Conservation (phyloP, 2,113 vertebrate species). For the Neolamprologus caudopunctatus region DNA sequence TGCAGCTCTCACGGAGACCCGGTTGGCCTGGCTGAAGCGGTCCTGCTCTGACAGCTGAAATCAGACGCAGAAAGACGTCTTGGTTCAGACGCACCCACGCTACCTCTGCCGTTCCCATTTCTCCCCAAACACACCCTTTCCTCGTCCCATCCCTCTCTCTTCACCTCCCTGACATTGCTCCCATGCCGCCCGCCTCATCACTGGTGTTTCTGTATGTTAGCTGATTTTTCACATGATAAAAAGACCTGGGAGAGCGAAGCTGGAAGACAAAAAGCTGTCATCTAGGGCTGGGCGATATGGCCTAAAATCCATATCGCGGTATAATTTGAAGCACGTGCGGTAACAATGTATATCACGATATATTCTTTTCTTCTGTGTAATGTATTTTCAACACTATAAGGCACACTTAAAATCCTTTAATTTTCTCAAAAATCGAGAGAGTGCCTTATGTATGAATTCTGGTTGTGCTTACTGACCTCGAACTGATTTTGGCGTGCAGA, state of each 20-base stretch:
- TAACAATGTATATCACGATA: no score
- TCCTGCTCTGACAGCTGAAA: background rate
- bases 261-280: background rate
- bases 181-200: background rate
- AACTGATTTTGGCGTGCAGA: no score
- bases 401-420: no score
- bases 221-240: background rate
- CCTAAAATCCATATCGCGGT: no score
- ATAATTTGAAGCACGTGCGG: no score
- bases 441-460: no score
- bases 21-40: background rate
- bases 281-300: background rate
- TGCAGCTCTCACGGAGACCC: background rate
- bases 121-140: conserved; percentile 16
- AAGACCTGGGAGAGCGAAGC: background rate
- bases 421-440: no score
- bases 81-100: background rate
- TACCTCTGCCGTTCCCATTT: background rate
- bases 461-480: no score
- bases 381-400: no score
- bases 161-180: background rate
- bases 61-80: background rate
- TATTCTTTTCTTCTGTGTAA: no score
- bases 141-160: background rate
- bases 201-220: background rate